Base-by-base conservation (phyloP, 2,113 vertebrate genomes). In the Dissostichus mawsoni region DNA sequence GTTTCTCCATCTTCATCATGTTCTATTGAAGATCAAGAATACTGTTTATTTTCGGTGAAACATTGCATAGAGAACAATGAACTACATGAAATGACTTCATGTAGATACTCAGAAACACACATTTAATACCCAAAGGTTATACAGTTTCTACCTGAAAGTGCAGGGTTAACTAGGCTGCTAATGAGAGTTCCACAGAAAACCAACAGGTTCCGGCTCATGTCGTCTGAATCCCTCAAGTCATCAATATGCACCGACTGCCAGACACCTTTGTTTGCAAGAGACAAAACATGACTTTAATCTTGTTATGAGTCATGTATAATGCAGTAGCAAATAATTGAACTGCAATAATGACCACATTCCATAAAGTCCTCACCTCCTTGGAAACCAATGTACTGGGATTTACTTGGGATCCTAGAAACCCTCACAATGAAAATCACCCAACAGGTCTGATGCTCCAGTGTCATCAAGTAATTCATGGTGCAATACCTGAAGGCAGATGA, bases 211-310 rank as follows among this genome's bases (percentile, higher is more conserved):
- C 90, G 68, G 17, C 91, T 94, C 94, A 95, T 94, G 75, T 94
- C 93, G 16, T 92, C 82, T 4, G 92, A 89, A 52, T 95, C 93
- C 78, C 92, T 93, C 78, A 95, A 90, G 85, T 95, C 94, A 59
- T 95, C 95, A 61, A 95, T 91, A 53, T 95, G 95, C 53, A 87
- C 83, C 0, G 95, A 95, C 14, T 87, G 81, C 95, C 95, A 95
- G 36, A 87, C 59, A 52, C 95, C 95, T 95, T 75, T 0, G 17
- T 63, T 16, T 33, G 57, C 11, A 5, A 52, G 65, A 76, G 1
- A 74, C n/a, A 66, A 77, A 67, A 64, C 11, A 33, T 52, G 6
- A 2, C 8, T 48, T 81, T 53, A 17, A 18, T 69, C 36, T 44
- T 56, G 5, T 74, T 2, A 41, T 7, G 48, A 0, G 9, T 67